Percentiles rank a stretch among this genome's conserved stretches.
phyloP scores from a whole-genome alignment of 2,113 vertebrate species.

The Dromaius novaehollandiae region DNA sequence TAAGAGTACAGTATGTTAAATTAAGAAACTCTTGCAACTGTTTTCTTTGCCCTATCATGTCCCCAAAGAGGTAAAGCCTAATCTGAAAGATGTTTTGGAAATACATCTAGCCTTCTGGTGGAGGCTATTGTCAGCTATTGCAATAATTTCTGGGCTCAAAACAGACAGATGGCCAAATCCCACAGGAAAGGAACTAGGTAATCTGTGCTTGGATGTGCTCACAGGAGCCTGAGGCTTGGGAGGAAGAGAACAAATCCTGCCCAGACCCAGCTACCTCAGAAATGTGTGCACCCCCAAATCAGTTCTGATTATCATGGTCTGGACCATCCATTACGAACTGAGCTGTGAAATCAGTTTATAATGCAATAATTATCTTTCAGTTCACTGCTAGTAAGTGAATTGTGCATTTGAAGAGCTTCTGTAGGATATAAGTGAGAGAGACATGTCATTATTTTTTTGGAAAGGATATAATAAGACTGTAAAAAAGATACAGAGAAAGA shows the following conservation, averaged over 20 bases:
- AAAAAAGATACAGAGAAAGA: not conserved
- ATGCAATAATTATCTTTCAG: not conserved
- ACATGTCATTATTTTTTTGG: not conserved
- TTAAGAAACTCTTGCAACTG: not conserved
- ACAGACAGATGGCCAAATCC: not conserved
- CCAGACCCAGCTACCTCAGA: not conserved
- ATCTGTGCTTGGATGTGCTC: not conserved
- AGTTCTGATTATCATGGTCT: not conserved
- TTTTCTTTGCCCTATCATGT: not conserved
- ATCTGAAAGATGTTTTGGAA: not conserved
- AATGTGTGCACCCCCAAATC: not conserved
- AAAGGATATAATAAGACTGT: not conserved
- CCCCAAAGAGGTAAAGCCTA: not conserved
- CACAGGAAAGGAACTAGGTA: not conserved
- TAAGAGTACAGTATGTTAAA: not conserved
- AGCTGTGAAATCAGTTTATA: not conserved
- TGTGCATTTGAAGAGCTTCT: not conserved
- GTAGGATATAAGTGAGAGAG: not conserved
- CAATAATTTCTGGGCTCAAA: accelerated
- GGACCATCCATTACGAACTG: not conserved
- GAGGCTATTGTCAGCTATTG: not conserved
- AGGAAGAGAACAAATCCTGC: not conserved
- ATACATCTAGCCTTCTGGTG: not conserved
- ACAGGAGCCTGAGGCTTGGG: not conserved
- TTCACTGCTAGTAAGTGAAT: not conserved